These are phyloP conservation scores for Berghia stephanieae DNA, from an alignment of 1,140 invertebrate genomes.

Conservation along the genomic window DNA sequence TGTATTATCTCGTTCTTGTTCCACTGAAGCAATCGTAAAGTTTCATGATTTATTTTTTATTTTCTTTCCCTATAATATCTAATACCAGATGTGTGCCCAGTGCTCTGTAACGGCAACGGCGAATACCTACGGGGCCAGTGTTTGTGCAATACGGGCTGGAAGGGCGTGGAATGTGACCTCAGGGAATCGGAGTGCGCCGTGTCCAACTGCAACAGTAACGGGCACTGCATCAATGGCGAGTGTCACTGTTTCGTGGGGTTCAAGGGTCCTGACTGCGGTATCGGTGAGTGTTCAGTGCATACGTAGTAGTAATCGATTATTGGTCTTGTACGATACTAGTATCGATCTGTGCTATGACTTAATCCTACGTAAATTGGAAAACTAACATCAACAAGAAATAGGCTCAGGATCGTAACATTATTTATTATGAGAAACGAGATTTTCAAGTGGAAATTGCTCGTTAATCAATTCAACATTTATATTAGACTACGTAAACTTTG, in stretches of 20 bases:
- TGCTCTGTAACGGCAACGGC: slow-evolving; percentile 65
- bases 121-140: slow-evolving; percentile 62
- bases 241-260: slow-evolving; percentile 64
- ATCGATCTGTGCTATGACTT: too few species aligned
- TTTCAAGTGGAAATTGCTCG: too few species aligned
- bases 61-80: too few species aligned
- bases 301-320: too few species aligned
- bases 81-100: slow-evolving; percentile 78
- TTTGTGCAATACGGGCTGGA: slow-evolving; percentile 63
- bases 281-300: slow-evolving; percentile 56
- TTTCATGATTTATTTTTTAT: background rate
- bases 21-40: background rate
- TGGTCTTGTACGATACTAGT: too few species aligned
- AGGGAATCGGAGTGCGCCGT: slow-evolving; percentile 60
- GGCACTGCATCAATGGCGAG: slow-evolving; percentile 63
- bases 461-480: too few species aligned
- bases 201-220: slow-evolving; percentile 64
- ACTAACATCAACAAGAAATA: too few species aligned
- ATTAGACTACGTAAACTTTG: too few species aligned
- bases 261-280: slow-evolving; percentile 61
- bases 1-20: background rate
- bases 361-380: too few species aligned
- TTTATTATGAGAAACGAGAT: too few species aligned
- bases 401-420: too few species aligned
- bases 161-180: slow-evolving; percentile 64